phyloP scores from a whole-genome alignment of 2,888 invertebrate species.

The Teinopalpus imperialis region DNA sequence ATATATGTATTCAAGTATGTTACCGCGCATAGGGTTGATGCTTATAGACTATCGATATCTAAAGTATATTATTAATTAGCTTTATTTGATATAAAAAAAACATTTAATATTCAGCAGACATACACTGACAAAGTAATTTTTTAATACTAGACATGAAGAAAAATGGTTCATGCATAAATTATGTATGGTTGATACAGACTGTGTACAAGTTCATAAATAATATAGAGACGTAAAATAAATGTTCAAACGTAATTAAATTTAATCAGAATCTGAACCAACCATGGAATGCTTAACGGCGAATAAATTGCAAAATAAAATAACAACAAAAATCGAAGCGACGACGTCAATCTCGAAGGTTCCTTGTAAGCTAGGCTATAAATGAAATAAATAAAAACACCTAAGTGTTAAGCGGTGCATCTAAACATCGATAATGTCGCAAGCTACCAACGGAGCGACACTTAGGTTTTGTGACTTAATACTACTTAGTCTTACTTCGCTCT shows the following conservation, averaged over 20 bases:
- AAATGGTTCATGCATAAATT: conserved; percentile 17
- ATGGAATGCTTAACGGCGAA: conserved; percentile 30
- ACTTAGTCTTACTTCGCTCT: conserved; percentile 93
- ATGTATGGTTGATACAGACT: conserved; percentile 24
- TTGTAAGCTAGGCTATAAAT: conserved; percentile 32
- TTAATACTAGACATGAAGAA: conserved; percentile 6
- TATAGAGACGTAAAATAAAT: background rate
- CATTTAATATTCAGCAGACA: conserved; percentile 5
- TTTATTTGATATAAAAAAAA: too few relatives aligned
- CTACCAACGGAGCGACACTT: conserved; percentile 66
- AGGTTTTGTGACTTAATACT: conserved; percentile 50
- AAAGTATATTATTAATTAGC: too few relatives aligned
- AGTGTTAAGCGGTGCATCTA: conserved; percentile 80
- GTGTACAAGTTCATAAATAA: background rate
- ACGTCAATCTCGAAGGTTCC: conserved; percentile 33
- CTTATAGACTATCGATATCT: too few relatives aligned
- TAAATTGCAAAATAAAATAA: conserved; percentile 31
- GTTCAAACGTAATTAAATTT: background rate
- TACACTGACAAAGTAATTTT: conserved; percentile 2
- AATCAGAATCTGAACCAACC: conserved; percentile 34
- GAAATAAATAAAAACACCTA: conserved; percentile 61
- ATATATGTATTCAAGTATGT: too few relatives aligned
- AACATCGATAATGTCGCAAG: conserved; percentile 78
- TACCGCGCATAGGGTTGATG: conserved; percentile 19
- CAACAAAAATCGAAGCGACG: conserved; percentile 38